Evolutionary conservation across 2,113 vertebrate species (phyloP), one percentile per base, ranked within the genome.

Genomic region (Epinephelus lanceolatus): DNA sequence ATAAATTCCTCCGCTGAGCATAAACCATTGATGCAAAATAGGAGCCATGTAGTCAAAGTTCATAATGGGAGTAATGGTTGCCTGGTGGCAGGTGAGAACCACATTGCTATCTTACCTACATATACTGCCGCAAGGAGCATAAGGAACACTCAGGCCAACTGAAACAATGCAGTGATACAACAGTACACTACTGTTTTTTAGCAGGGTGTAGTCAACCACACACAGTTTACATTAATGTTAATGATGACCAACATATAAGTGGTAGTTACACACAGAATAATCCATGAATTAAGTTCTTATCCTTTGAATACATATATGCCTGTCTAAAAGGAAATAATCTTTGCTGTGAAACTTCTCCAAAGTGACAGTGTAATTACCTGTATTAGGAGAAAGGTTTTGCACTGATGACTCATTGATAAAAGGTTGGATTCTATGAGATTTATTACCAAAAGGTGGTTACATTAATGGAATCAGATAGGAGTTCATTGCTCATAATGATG

Each of bases 331-430:
- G 62, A 84, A 73, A 62, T 78, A 0, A 73, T 67, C 33, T 42
- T 42, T 1, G 8, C 11, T 0, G 0, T 19, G 19, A 21, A 52
- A 19, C 27, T 45, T 79, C 45, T 67, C n/a, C 59, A 81, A 71
- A 61, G 21, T 53, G 55, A 21, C 53, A 60, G 25, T 21, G 12
- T 52, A 78, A 73, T 55, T 73, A 73, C 68, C 69, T 73, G 45
- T 60, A 40, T 53, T 30, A 33, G 7, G 6, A 27, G 42, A 65
- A 66, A 5, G 4, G 10, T 18, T 67, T 42, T 59, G 67, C 52
- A 66, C 37, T 1, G 42, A 40, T 77, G 40, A 15, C 60, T 66
- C 23, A 30, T 21, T 72, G 27, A 70, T 76, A 33, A 69, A 77
- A 77, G 2, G 14, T 72, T 21, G 6, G 25, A 72, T 51, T 9